These are phyloP conservation scores for Pangasius larnaudii DNA, from an alignment of 2,797 vertebrate genomes.

Conservation along the genomic window DNA sequence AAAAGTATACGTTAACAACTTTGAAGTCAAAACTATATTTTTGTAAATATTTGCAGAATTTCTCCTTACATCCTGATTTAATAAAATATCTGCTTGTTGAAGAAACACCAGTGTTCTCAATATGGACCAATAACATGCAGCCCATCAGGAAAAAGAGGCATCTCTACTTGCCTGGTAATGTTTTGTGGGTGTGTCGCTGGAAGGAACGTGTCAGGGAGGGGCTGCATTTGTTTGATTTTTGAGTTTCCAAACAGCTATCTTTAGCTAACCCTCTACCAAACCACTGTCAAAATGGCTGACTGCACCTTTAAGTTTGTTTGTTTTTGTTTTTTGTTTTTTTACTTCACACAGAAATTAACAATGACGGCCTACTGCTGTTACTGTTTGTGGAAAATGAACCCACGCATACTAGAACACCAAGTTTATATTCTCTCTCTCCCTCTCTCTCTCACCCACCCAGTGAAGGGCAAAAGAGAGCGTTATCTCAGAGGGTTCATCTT, in stretches of 20 bases:
- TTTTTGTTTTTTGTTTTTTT: too few species aligned
- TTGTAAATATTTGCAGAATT: not conserved
- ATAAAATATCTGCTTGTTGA: not conserved
- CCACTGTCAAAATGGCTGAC: not conserved
- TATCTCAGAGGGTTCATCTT: slow-evolving; percentile 20
- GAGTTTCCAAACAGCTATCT: not conserved
- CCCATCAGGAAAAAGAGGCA: not conserved
- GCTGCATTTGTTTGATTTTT: not conserved
- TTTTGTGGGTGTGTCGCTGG: not conserved
- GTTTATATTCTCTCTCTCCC: not conserved
- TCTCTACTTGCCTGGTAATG: not conserved
- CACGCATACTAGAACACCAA: not conserved
- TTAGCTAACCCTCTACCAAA: too few species aligned
- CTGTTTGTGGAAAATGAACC: not conserved
- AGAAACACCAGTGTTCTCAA: not conserved
- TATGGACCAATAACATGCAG: not conserved
- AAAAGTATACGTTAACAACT: not conserved
- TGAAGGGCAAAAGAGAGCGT: slow-evolving; percentile 18
- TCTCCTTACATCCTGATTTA: not conserved
- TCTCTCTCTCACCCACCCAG: not conserved
- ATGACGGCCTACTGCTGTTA: not conserved
- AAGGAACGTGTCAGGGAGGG: not conserved
- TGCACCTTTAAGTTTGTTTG: not conserved
- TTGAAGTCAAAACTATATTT: not conserved
- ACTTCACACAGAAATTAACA: not conserved